These are phyloP conservation scores for Mus spretus DNA, from an alignment of 2,797 vertebrate species.

Conservation along the genomic window DNA sequence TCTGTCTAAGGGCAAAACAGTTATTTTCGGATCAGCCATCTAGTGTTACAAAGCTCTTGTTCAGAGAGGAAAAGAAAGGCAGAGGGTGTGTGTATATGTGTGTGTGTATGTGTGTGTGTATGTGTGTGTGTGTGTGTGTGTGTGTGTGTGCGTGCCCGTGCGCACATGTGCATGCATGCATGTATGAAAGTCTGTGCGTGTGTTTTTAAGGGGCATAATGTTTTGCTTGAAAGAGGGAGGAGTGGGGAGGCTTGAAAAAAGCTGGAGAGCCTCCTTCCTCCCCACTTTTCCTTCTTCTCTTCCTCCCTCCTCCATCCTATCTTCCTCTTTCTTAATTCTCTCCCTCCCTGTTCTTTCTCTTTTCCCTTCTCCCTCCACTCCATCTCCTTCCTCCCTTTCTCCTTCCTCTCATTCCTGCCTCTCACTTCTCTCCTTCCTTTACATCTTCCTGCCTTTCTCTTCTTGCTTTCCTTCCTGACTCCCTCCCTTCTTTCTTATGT, in stretches of 20 bases:
- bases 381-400: accelerated
- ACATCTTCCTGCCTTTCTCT: accelerated
- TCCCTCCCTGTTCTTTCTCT: accelerated
- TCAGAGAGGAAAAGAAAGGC: conserved; percentile 4
- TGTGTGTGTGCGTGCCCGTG: too few species aligned
- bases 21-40: conserved; percentile 79
- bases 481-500: accelerated
- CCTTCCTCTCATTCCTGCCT: accelerated
- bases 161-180: background rate
- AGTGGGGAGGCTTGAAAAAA: background rate
- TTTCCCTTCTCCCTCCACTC: accelerated
- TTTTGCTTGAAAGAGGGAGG: conserved; percentile 56
- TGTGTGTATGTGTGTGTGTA: background rate
- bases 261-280: background rate
- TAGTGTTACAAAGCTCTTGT: conserved; percentile 71
- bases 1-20: conserved; percentile 72
- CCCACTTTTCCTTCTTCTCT: background rate
- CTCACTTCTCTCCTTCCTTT: accelerated
- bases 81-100: background rate
- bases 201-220: conserved; percentile 29
- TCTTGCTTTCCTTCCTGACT: accelerated
- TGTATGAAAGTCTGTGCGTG: background rate
- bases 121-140: too few species aligned
- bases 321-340: background rate
- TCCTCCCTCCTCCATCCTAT: background rate